phyloP scores from a whole-genome alignment of 1,140 invertebrate species.

The Mya arenaria region DNA sequence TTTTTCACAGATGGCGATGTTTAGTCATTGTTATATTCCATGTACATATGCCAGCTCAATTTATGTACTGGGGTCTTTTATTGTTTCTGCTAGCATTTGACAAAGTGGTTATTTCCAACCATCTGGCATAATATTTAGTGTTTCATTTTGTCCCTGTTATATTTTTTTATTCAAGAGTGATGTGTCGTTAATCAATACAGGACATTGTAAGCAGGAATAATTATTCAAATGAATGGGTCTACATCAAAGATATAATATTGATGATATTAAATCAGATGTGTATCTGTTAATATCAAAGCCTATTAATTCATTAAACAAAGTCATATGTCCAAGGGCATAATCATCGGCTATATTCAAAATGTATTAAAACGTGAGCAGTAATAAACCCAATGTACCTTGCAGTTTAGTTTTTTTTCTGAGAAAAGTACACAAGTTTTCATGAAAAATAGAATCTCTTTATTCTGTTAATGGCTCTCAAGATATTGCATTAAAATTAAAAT shows the following conservation, averaged over 20 bases:
- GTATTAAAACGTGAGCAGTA: too few relatives aligned
- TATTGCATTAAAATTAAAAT: too few relatives aligned
- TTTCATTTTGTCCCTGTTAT: not conserved
- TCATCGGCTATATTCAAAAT: too few relatives aligned
- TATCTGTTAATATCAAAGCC: not conserved
- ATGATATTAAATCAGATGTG: not conserved
- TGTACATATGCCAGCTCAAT: not conserved
- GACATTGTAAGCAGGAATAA: not conserved
- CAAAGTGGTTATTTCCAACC: not conserved
- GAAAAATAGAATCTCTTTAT: too few relatives aligned
- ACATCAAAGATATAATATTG: conserved; percentile 5
- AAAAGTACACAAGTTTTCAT: too few relatives aligned
- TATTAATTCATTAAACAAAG: not conserved
- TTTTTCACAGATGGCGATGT: not conserved
- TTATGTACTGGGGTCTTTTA: not conserved
- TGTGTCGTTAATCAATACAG: not conserved
- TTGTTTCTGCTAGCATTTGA: not conserved
- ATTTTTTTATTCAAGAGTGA: not conserved
- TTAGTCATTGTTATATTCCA: not conserved
- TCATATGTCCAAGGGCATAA: too few relatives aligned
- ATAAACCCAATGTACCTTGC: too few relatives aligned
- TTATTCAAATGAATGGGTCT: conserved; percentile 5
- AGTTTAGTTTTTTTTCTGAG: too few relatives aligned
- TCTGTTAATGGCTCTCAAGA: too few relatives aligned
- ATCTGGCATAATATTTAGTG: not conserved